A percentile compares a stretch with the other conserved stretches of the same genome.
Evolutionary conservation across 2,797 vertebrate species (phyloP).

Genomic region (Parauchenoglanis ngamensis): DNA sequence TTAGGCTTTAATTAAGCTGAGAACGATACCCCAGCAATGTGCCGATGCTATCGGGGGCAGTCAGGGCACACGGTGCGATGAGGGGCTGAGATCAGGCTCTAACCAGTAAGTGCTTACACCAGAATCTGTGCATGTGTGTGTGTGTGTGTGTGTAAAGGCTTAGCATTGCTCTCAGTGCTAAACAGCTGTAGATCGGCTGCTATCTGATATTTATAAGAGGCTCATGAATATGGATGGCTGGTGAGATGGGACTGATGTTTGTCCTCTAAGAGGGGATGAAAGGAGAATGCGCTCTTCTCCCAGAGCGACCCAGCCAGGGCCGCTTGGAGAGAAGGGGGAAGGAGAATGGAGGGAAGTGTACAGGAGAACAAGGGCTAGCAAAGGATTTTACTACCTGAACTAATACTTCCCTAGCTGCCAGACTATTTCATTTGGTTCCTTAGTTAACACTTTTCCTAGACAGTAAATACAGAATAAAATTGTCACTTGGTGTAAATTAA

Average conservation of each 20-base stretch:
- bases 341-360: constrained; percentile 24
- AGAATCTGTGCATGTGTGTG: background rate
- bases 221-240: constrained; percentile 83
- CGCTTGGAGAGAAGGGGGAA: constrained; percentile 53
- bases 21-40: constrained; percentile 70
- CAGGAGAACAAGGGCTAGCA: constrained; percentile 52
- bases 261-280: constrained; percentile 85
- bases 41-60: constrained; percentile 72
- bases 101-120: constrained; percentile 56
- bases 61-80: constrained; percentile 59
- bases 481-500: background rate
- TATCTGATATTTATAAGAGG: constrained; percentile 85
- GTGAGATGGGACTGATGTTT: constrained; percentile 82
- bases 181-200: constrained; percentile 78
- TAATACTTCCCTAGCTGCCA: constrained; percentile 19
- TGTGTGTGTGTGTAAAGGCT: constrained; percentile 45
- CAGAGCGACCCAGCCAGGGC: constrained; percentile 72
- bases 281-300: constrained; percentile 77
- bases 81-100: constrained; percentile 59
- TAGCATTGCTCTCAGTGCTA: constrained; percentile 70
- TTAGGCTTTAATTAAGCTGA: constrained; percentile 77
- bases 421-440: background rate
- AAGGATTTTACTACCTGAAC: constrained; percentile 25
- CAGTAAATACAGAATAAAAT: background rate
- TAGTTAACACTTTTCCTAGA: background rate